Percentiles rank a stretch among this genome's conserved stretches.
phyloP scores from a whole-genome alignment of 2,888 invertebrate genomes.

The Hirtodrosophila confusa region DNA sequence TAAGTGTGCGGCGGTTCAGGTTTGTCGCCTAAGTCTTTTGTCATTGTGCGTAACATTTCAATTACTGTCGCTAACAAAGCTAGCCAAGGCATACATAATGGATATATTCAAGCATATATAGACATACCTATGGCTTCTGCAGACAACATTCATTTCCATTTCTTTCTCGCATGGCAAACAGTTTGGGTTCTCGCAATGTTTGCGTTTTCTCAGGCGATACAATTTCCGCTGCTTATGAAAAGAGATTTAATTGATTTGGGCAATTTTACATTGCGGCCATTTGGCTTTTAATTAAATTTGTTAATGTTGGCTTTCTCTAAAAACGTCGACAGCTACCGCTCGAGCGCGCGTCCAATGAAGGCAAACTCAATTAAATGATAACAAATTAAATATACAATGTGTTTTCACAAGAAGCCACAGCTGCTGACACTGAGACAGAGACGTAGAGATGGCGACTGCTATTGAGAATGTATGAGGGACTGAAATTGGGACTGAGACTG shows the following conservation, averaged over 20 bases:
- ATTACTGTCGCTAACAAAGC: constrained; percentile 40
- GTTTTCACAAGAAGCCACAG: constrained; percentile 22
- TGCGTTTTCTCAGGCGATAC: constrained; percentile 16
- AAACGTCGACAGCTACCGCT: constrained; percentile 60
- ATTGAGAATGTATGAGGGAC: constrained; percentile 28
- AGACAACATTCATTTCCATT: no score
- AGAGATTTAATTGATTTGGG: constrained; percentile 57
- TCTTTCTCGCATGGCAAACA: constrained; percentile 1
- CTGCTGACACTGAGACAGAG: constrained; percentile 1
- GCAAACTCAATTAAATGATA: constrained; percentile 73
- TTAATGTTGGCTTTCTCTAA: constrained; percentile 62
- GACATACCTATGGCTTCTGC: constrained; percentile 51
- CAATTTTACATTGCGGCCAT: constrained; percentile 29
- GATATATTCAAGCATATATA: not conserved
- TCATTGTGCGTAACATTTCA: constrained; percentile 64
- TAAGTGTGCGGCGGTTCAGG: constrained; percentile 21
- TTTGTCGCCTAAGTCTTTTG: constrained; percentile 63
- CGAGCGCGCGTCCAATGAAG: not conserved
- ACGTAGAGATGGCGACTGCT: not conserved
- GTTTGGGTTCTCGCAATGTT: not conserved
- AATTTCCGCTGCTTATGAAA: constrained; percentile 50
- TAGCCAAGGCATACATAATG: not conserved
- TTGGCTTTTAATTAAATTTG: constrained; percentile 58
- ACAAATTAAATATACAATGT: constrained; percentile 60
- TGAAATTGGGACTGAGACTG: not conserved